phyloP scores from a whole-genome alignment of 2,888 invertebrate species.

The Phyllotreta cruciferae region DNA sequence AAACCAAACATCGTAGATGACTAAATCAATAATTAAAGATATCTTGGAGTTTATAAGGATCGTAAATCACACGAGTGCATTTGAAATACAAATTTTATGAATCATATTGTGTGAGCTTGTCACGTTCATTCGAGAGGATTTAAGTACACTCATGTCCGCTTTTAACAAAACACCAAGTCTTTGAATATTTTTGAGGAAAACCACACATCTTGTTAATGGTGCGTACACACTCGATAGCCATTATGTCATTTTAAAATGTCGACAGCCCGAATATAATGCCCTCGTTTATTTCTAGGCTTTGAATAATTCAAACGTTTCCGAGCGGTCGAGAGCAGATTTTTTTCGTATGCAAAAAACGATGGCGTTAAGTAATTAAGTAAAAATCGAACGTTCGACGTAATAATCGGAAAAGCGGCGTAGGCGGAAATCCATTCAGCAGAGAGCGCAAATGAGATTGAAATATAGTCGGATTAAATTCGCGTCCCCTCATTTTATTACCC shows the following conservation, averaged over 20 bases:
- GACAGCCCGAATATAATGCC: slow-evolving; percentile 49
- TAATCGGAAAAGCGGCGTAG: slow-evolving; percentile 34
- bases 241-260: slow-evolving; percentile 50
- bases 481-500: slow-evolving; percentile 56
- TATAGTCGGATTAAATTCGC: slow-evolving; percentile 49
- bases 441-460: slow-evolving; percentile 45
- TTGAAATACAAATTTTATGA: too few species aligned
- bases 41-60: too few species aligned
- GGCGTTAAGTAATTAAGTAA: not conserved
- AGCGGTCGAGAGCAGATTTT: slow-evolving; percentile 4
- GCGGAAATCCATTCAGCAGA: slow-evolving; percentile 39
- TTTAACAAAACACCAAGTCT: slow-evolving; percentile 15
- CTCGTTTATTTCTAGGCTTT: slow-evolving; percentile 45
- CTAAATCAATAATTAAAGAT: too few species aligned
- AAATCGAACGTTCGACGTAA: slow-evolving; percentile 7
- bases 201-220: slow-evolving; percentile 51
- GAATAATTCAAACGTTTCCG: slow-evolving; percentile 44
- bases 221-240: slow-evolving; percentile 50
- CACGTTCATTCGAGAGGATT: slow-evolving; percentile 3
- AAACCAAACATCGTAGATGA: too few species aligned
- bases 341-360: not conserved
- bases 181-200: slow-evolving; percentile 40
- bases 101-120: not conserved
- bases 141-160: slow-evolving; percentile 12
- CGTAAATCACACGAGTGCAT: too few species aligned